phyloP scores from a whole-genome alignment of 1,140 invertebrate genomes.

The Lepidurus arcticus region DNA sequence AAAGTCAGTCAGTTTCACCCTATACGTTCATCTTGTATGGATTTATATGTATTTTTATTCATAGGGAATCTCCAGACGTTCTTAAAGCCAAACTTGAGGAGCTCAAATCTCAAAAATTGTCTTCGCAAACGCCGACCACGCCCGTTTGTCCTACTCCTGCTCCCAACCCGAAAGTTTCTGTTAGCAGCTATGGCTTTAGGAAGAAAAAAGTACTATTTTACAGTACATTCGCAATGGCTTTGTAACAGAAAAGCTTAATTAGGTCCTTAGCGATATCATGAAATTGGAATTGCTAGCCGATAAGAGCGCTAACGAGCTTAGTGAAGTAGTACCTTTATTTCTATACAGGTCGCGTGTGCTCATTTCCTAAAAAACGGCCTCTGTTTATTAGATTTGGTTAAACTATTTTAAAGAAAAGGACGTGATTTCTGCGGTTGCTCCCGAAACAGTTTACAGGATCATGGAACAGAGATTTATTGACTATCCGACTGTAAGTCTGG shows the following conservation, averaged over 20 bases:
- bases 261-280: conserved; percentile 63
- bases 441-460: conserved; percentile 53
- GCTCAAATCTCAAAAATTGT: conserved; percentile 48
- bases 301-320: conserved; percentile 66
- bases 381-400: conserved; percentile 60
- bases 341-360: conserved; percentile 16
- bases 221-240: conserved; percentile 36
- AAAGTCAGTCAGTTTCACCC: conserved; percentile 48
- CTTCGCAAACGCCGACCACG: conserved; percentile 38
- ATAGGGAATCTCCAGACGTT: conserved; percentile 60
- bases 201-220: conserved; percentile 31
- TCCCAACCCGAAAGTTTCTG: conserved; percentile 39
- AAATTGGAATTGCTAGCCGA: conserved; percentile 69
- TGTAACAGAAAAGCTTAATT: conserved; percentile 44
- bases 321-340: conserved; percentile 28
- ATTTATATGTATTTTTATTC: conserved; percentile 30
- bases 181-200: conserved; percentile 27
- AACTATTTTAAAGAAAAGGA: conserved; percentile 73
- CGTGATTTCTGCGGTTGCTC: conserved; percentile 63
- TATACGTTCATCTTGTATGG: not conserved
- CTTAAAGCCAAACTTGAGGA: conserved; percentile 61
- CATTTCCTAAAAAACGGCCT: conserved; percentile 21
- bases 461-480: conserved; percentile 54
- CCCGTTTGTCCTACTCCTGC: conserved; percentile 39
- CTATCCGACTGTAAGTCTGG: conserved; percentile 49